Evolutionary conservation across 1,140 invertebrate genomes (phyloP), one percentile per base, ranked within the genome.

Genomic region (Phthorimaea operculella): DNA sequence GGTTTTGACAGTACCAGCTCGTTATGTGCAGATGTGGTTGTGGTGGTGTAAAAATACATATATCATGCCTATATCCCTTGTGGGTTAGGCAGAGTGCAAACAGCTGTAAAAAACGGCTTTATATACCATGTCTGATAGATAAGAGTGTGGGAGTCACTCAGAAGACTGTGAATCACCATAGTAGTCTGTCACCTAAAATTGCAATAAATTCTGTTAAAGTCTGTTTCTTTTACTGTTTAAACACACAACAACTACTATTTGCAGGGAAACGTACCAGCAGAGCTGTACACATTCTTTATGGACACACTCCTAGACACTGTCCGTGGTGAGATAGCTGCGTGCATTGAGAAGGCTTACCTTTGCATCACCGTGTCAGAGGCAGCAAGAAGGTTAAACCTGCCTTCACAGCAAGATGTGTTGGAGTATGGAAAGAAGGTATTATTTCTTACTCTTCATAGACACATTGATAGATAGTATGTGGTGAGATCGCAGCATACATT

Each of bases 251-350:
- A 28, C 6, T 28, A 28, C 6, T 6, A 28, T 28, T 93, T 4
- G 63, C 92, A 97, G 87, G 94, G 92, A 44, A 97, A 97, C 86
- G 96, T 99, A n/a, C 98, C 98, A 49, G 95, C 97, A 9, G 93
- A 94, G 57, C 95, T 93, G 54, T 99, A 99, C 80, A 97, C 94
- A 57, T 95, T 97, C 66, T 99, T 99, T 78, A 99, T 99, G 87
- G 96, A 99, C 70, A 97, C 98, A 68, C 86, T 99, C 8, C 80
- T 99, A 28, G 93, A 98, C 58, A 99, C 98, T 1, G 96, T 99
- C 42, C 89, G 98, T 53, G 93, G 95, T 74, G 98, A 99, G 86
- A 99, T 99, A 71, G 97, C 95, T 14, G 91, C 92, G 6, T 99
- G 98, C 77, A 93, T 99, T 77, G 97, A 99, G 83, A 97, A 96